phyloP scores from a whole-genome alignment of 2,888 invertebrate genomes.

The Allacma fusca region DNA sequence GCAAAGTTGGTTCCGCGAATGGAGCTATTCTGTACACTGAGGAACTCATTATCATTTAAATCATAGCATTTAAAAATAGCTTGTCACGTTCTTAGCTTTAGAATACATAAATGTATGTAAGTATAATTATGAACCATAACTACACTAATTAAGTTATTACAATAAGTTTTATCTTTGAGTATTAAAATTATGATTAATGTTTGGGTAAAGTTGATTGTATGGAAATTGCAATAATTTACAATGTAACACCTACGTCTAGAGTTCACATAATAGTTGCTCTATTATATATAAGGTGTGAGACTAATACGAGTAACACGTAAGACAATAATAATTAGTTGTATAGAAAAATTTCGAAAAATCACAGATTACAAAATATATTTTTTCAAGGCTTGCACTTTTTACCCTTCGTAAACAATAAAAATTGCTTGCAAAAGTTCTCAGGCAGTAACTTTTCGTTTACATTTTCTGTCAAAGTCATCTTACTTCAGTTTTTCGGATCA shows the following conservation, averaged over 20 bases:
- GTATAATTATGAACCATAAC: neutral
- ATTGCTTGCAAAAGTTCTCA: neutral
- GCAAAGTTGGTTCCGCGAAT: neutral
- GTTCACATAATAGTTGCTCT: neutral
- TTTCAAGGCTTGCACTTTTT: slow-evolving; percentile 18
- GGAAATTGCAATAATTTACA: neutral
- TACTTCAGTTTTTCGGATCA: neutral
- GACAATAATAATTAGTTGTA: slow-evolving; percentile 1
- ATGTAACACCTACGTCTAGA: neutral
- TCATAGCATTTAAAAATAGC: neutral
- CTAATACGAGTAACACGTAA: neutral
- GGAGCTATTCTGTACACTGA: neutral
- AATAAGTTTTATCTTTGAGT: neutral
- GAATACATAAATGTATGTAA: neutral
- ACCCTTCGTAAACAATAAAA: neutral
- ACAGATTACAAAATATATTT: slow-evolving; percentile 22
- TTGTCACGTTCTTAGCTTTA: neutral
- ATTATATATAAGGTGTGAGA: neutral
- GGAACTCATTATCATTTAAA: neutral
- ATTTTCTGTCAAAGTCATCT: neutral
- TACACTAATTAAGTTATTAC: too few species aligned
- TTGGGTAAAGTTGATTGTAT: neutral
- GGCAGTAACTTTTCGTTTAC: slow-evolving; percentile 24
- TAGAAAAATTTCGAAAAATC: slow-evolving; percentile 22
- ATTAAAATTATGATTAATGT: neutral